These are phyloP conservation scores for Mimumesa dahlbomi DNA, from an alignment of 2,888 invertebrate species.

Conservation along the genomic window DNA sequence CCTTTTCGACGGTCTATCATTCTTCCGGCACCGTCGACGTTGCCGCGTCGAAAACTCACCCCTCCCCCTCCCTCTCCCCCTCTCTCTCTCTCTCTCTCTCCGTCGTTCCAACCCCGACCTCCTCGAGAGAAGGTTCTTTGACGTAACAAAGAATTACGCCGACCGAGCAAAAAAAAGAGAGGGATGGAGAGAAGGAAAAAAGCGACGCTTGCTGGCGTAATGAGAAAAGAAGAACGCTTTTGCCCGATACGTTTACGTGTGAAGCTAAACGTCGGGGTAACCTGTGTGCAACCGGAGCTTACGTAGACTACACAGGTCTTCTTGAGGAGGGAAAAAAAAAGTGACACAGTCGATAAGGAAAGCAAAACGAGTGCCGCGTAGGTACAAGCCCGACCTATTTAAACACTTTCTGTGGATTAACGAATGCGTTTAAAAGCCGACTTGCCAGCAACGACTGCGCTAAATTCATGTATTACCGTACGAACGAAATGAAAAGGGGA, in stretches of 20 bases:
- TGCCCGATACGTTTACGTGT: background rate
- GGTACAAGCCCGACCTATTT: too few relatives aligned
- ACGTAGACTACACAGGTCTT: background rate
- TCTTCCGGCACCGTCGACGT: conserved; percentile 12
- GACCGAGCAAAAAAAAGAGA: conserved; percentile 19
- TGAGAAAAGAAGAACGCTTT: conserved; percentile 15
- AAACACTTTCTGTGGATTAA: too few relatives aligned
- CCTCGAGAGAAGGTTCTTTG: background rate
- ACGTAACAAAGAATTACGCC: conserved; percentile 8
- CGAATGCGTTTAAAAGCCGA: too few relatives aligned
- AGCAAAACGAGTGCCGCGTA: too few relatives aligned
- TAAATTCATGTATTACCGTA: too few relatives aligned
- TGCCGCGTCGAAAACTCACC: conserved; percentile 16
- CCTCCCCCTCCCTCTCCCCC: too few relatives aligned
- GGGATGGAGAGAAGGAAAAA: too few relatives aligned
- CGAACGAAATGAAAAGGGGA: background rate
- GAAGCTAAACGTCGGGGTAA: background rate
- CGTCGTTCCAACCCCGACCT: too few relatives aligned
- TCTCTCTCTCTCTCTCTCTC: too few relatives aligned
- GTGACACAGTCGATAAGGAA: too few relatives aligned
- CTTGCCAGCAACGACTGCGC: too few relatives aligned
- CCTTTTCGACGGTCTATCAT: conserved; percentile 44
- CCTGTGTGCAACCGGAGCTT: background rate
- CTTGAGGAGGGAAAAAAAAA: background rate
- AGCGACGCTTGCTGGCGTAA: too few relatives aligned